A percentile compares a stretch with the other conserved stretches of the same genome.
Conservation (phyloP, 2,797 vertebrate genomes). For the Pangasius sanitwongsei region DNA sequence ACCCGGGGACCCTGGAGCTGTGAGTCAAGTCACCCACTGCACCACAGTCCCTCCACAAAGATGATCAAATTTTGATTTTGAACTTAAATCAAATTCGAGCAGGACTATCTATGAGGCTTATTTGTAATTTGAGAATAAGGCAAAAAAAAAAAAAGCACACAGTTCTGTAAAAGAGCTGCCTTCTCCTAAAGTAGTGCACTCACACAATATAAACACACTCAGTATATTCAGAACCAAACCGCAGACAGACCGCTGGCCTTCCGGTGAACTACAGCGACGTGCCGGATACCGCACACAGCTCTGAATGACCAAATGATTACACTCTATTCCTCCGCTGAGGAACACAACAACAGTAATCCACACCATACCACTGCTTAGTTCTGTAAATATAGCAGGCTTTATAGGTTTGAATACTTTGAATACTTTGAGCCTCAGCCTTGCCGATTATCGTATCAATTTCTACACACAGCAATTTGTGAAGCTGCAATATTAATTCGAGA, state of each 20-base stretch:
- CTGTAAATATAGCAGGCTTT: background rate
- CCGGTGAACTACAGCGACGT: constrained; percentile 9
- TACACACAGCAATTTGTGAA: constrained; percentile 11
- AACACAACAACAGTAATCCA: background rate
- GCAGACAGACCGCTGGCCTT: constrained; percentile 14
- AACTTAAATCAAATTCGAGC: background rate
- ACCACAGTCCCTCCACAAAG: background rate
- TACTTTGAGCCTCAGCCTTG: background rate
- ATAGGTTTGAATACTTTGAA: background rate
- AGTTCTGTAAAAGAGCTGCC: background rate
- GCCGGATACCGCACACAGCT: background rate
- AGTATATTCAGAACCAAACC: background rate
- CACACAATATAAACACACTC: background rate
- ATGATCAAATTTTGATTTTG: background rate
- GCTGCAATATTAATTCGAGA: constrained; percentile 16
- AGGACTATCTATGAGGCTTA: background rate
- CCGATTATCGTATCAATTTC: constrained; percentile 19
- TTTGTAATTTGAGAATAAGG: too few species aligned
- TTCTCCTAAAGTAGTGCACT: background rate
- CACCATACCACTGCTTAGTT: background rate
- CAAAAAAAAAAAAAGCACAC: background rate
- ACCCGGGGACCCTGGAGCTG: background rate
- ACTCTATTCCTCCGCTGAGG: background rate
- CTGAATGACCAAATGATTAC: background rate
- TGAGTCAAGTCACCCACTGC: background rate